phyloP scores from a whole-genome alignment of 2,888 invertebrate genomes.

The Proisotoma minuta region DNA sequence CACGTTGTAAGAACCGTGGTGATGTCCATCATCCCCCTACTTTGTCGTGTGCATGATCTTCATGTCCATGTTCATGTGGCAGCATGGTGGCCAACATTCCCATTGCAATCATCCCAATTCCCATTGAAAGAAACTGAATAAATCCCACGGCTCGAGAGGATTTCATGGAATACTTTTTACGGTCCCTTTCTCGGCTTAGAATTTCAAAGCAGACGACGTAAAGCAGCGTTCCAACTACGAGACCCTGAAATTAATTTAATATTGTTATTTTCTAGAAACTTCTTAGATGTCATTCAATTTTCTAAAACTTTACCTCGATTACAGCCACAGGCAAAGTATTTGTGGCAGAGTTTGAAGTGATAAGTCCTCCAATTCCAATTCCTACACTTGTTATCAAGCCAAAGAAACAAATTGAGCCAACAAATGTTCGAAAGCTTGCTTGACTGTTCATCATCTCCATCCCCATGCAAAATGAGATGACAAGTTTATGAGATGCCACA shows the following conservation, averaged over 20 bases:
- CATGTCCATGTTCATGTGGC: neutral
- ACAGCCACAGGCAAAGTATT: constrained; percentile 29
- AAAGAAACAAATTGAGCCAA: constrained; percentile 50
- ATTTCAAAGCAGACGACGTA: constrained; percentile 98
- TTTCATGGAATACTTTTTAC: constrained; percentile 33
- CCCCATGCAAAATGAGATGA: constrained; percentile 51
- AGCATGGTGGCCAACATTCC: constrained; percentile 19
- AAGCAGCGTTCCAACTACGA: constrained; percentile 86
- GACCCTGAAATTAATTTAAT: constrained; percentile 62
- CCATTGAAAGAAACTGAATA: constrained; percentile 36
- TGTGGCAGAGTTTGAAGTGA: constrained; percentile 40
- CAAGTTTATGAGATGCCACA: constrained; percentile 51
- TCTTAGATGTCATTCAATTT: neutral
- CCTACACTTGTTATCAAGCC: constrained; percentile 55
- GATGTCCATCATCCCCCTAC: neutral
- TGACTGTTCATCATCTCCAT: constrained; percentile 49
- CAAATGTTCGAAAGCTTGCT: constrained; percentile 48
- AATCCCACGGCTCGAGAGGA: constrained; percentile 37
- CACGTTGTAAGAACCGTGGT: neutral
- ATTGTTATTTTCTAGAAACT: neutral
- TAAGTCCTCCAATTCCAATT: constrained; percentile 52
- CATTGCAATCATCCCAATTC: constrained; percentile 30
- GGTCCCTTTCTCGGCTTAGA: constrained; percentile 61
- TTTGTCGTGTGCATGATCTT: neutral
- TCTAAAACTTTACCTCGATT: constrained; percentile 34